A percentile compares a stretch with the other conserved stretches of the same genome.
phyloP scores from a whole-genome alignment of 2,797 vertebrate species.

The Rhinoraja longicauda region DNA sequence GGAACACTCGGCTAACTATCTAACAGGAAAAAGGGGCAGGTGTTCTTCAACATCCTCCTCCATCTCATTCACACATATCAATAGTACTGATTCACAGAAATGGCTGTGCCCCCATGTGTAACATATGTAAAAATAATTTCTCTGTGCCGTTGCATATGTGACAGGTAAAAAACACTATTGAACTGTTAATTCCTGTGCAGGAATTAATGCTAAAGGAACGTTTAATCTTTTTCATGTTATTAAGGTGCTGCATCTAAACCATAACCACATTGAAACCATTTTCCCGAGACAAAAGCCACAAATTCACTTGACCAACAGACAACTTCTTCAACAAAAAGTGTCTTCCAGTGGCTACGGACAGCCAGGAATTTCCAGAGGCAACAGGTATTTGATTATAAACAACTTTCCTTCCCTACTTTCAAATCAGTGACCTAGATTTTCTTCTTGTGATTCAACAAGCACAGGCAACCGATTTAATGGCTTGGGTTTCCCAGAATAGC shows the following conservation, averaged over 20 bases:
- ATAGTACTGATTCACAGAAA: not conserved
- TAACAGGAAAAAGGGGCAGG: not conserved
- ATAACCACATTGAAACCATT: constrained; percentile 78
- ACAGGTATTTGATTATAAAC: constrained; percentile 57
- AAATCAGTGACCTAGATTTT: not conserved
- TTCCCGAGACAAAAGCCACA: constrained; percentile 65
- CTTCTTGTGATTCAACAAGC: not conserved
- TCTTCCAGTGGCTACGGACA: constrained; percentile 73
- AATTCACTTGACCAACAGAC: constrained; percentile 63
- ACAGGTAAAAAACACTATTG: too few relatives aligned
- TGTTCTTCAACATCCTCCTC: not conserved
- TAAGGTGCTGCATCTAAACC: constrained; percentile 70
- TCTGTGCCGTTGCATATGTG: too few relatives aligned
- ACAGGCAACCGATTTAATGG: not conserved
- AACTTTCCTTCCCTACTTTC: constrained; percentile 35
- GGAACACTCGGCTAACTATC: not conserved
- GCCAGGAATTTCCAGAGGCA: constrained; percentile 59
- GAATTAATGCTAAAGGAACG: not conserved
- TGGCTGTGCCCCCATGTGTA: too few relatives aligned
- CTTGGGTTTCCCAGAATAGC: not conserved
- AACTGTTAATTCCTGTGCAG: not conserved
- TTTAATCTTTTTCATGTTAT: constrained; percentile 35
- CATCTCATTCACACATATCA: not conserved
- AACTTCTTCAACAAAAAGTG: constrained; percentile 73
- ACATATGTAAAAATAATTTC: too few relatives aligned